Conservation (phyloP, 1,140 invertebrate genomes). For the Diuraphis noxia region DNA sequence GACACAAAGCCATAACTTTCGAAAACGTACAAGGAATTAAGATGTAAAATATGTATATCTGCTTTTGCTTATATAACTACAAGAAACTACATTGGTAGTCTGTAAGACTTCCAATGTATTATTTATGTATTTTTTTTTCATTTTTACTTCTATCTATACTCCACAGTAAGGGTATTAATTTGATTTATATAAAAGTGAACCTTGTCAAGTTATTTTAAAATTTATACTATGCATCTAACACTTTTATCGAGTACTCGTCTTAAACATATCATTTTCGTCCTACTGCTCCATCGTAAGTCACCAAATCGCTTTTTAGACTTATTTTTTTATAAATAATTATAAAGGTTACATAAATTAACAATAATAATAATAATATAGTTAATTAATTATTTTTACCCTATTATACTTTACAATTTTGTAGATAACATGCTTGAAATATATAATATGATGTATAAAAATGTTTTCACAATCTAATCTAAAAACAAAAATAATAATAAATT, state of each 20-base stretch:
- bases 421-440: background rate
- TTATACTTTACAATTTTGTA: background rate
- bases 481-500: constrained; percentile 1
- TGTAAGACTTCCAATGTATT: too few species aligned
- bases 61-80: background rate
- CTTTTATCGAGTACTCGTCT: background rate
- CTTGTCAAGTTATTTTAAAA: too few species aligned
- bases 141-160: too few species aligned
- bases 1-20: background rate
- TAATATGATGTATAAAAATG: background rate
- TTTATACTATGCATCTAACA: too few species aligned
- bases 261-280: background rate
- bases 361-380: background rate
- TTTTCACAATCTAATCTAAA: background rate
- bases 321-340: background rate
- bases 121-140: too few species aligned
- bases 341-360: background rate
- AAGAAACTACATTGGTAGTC: too few species aligned
- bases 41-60: background rate
- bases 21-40: background rate
- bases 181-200: too few species aligned
- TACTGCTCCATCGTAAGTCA: background rate
- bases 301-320: background rate
- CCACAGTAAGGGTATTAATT: too few species aligned
- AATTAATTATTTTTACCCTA: background rate